Evolutionary conservation across 1,140 invertebrate genomes (phyloP).

Genomic region (Platyscapa corneri): DNA sequence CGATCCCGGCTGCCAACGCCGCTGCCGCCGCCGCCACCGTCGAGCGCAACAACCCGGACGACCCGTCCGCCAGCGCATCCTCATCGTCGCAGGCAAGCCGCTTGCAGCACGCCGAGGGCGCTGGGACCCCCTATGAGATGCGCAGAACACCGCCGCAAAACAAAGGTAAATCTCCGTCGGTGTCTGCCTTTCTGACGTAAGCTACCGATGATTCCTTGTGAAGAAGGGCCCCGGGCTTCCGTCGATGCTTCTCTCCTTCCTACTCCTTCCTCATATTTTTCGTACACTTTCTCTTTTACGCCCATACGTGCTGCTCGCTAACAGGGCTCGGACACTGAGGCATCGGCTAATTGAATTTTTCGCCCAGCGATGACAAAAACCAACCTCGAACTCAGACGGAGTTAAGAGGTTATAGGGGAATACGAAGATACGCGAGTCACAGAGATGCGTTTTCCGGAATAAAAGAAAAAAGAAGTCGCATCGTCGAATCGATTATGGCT

Average conservation of each 20-base stretch:
- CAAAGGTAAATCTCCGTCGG: slow-evolving; percentile 63
- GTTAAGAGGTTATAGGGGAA: background rate
- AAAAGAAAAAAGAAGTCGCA: background rate
- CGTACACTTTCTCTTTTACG: too few species aligned
- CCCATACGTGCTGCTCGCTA: too few species aligned
- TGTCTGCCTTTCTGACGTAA: too few species aligned
- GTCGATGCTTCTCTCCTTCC: background rate
- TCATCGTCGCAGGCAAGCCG: slow-evolving; percentile 52
- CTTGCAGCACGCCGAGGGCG: slow-evolving; percentile 64
- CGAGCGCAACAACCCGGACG: slow-evolving; percentile 24
- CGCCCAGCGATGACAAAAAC: too few species aligned
- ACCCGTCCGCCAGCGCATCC: slow-evolving; percentile 23
- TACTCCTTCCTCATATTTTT: background rate
- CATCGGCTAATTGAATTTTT: background rate
- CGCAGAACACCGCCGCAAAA: slow-evolving; percentile 72
- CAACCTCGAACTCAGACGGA: too few species aligned
- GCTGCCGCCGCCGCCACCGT: slow-evolving; percentile 50
- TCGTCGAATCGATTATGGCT: too few species aligned
- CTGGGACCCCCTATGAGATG: slow-evolving; percentile 68
- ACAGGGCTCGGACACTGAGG: background rate
- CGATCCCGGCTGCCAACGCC: background rate
- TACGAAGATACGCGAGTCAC: too few species aligned
- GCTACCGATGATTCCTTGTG: too few species aligned
- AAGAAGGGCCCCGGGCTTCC: background rate
- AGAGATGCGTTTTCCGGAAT: too few species aligned